Evolutionary conservation across 2,888 invertebrate genomes (phyloP).

Genomic region (Lycophotia porphyrea): DNA sequence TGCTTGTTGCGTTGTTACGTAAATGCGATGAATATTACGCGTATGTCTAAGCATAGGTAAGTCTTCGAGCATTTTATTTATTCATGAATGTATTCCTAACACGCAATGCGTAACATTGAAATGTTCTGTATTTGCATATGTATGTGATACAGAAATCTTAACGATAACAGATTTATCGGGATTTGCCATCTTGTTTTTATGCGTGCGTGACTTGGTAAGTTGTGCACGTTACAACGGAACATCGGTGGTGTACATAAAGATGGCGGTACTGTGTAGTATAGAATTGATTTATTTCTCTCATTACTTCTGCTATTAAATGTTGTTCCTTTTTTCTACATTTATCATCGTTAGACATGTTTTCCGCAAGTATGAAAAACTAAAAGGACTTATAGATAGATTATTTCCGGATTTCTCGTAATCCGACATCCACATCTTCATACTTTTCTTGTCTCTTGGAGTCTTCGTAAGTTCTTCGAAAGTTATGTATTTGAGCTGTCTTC

Average conservation of each 20-base stretch:
- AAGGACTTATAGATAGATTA: not conserved
- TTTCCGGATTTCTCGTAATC: not conserved
- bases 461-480: constrained; percentile 3
- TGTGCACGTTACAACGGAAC: constrained; percentile 65
- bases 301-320: constrained; percentile 54
- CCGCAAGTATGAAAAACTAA: not conserved
- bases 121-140: constrained; percentile 73
- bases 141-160: constrained; percentile 78
- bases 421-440: not conserved
- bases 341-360: not conserved
- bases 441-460: not conserved
- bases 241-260: constrained; percentile 64
- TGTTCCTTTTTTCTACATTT: not conserved
- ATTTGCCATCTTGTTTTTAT: constrained; percentile 76
- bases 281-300: constrained; percentile 69
- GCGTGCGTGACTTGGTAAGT: constrained; percentile 70
- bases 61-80: constrained; percentile 69
- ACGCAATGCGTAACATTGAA: constrained; percentile 74
- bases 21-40: constrained; percentile 51
- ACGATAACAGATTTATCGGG: constrained; percentile 77
- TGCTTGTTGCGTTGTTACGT: constrained; percentile 43
- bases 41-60: constrained; percentile 60
- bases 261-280: constrained; percentile 56
- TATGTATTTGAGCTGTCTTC: not conserved
- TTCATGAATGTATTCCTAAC: constrained; percentile 71